Percentiles rank a stretch among this genome's conserved stretches.
phyloP scores from a whole-genome alignment of 2,113 vertebrate species.

The Pongo abelii region DNA sequence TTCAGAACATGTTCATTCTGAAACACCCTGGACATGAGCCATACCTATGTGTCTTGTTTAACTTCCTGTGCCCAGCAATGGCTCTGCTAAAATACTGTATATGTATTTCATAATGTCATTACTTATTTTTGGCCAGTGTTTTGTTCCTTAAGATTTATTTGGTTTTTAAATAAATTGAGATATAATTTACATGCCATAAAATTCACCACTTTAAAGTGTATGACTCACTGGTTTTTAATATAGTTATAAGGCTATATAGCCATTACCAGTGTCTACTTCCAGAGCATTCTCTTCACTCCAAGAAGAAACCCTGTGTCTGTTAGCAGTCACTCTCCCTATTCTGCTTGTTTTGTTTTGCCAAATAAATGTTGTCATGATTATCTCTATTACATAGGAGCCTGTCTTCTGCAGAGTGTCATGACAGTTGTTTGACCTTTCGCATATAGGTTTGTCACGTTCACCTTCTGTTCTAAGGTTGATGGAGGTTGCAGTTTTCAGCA shows the following conservation, averaged over 20 bases:
- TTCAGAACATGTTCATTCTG: not conserved
- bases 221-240: not conserved
- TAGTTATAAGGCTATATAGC: not conserved
- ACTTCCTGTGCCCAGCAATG: not conserved
- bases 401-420: not conserved
- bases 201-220: not conserved
- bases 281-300: not conserved
- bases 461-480: not conserved
- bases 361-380: not conserved
- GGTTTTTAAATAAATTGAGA: not conserved
- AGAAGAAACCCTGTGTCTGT: not conserved
- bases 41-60: not conserved
- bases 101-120: conserved; percentile 6
- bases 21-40: not conserved
- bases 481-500: not conserved
- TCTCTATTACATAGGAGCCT: not conserved
- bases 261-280: not conserved
- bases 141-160: conserved; percentile 31
- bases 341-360: not conserved
- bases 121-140: not conserved
- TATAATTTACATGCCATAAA: conserved; percentile 1
- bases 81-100: not conserved
- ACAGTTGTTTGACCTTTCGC: not conserved
- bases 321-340: not conserved
- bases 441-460: not conserved